phyloP scores from a whole-genome alignment of 2,113 vertebrate species.

The Recurvirostra avosetta region DNA sequence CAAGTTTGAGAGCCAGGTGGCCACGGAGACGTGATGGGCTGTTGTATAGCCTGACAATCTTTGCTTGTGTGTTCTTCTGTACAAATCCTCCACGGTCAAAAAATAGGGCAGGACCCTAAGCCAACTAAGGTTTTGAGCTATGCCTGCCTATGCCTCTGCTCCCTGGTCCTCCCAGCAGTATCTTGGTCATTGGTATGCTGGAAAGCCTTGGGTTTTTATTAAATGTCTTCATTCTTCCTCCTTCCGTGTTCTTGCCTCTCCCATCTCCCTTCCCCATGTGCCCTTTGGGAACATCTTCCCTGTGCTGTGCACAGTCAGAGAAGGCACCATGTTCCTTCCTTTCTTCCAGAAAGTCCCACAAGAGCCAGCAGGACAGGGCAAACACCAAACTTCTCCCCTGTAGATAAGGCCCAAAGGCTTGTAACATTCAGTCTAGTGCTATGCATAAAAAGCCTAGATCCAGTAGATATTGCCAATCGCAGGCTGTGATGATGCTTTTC shows the following conservation, averaged over 20 bases:
- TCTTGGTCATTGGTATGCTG: background rate
- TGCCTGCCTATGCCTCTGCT: background rate
- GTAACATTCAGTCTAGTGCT: background rate
- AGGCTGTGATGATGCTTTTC: background rate
- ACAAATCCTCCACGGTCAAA: background rate
- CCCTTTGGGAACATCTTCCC: background rate
- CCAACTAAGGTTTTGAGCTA: background rate
- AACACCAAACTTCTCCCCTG: background rate
- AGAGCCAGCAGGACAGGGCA: background rate
- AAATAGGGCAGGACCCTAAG: background rate
- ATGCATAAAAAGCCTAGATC: background rate
- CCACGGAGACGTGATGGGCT: background rate
- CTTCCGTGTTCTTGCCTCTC: background rate
- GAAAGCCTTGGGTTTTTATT: background rate
- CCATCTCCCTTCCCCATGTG: background rate
- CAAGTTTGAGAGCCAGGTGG: background rate
- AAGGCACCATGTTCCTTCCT: background rate
- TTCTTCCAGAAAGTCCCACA: background rate
- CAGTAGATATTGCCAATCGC: background rate
- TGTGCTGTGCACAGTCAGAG: background rate
- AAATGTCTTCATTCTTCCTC: background rate
- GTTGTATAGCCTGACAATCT: background rate
- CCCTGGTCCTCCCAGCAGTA: background rate
- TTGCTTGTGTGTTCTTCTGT: background rate
- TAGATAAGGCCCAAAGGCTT: background rate